A percentile compares a stretch with the other conserved stretches of the same genome.
These are phyloP conservation scores for Allobates femoralis DNA, from an alignment of 2,797 vertebrate genomes.

Conservation along the genomic window DNA sequence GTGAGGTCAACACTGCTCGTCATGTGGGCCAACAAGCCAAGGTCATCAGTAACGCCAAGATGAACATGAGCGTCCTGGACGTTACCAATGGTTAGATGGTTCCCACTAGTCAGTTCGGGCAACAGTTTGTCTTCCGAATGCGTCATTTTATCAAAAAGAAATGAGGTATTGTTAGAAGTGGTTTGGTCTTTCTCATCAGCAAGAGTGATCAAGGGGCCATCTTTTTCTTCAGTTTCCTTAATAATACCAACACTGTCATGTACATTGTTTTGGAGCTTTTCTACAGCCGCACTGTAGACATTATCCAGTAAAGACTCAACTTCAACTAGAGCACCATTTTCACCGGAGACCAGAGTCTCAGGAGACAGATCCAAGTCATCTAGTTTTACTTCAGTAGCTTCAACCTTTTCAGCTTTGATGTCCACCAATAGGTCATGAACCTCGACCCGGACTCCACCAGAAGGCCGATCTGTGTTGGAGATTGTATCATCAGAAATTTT, in stretches of 20 bases:
- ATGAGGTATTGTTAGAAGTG: conserved; percentile 87
- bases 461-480: conserved; percentile 77
- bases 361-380: conserved; percentile 98
- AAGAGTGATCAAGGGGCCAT: conserved; percentile 93
- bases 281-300: conserved; percentile 93
- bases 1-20: conserved; percentile 86
- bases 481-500: conserved; percentile 87
- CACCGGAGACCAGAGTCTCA: conserved; percentile 85
- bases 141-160: conserved; percentile 94
- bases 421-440: conserved; percentile 97
- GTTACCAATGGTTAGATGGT: conserved; percentile 86
- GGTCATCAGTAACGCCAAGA: conserved; percentile 89
- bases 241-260: conserved; percentile 82
- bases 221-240: conserved; percentile 88
- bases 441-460: conserved; percentile 90
- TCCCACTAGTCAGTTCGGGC: conserved; percentile 88
- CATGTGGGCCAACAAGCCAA: conserved; percentile 96
- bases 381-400: conserved; percentile 97
- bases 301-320: conserved; percentile 94
- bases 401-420: conserved; percentile 99
- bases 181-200: conserved; percentile 97
- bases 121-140: conserved; percentile 92
- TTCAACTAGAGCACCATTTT: conserved; percentile 93
- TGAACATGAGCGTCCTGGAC: conserved; percentile 84
- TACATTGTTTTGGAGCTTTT: conserved; percentile 89